These are phyloP conservation scores for Calameuta idolon DNA, from an alignment of 2,888 invertebrate species.

Conservation along the genomic window DNA sequence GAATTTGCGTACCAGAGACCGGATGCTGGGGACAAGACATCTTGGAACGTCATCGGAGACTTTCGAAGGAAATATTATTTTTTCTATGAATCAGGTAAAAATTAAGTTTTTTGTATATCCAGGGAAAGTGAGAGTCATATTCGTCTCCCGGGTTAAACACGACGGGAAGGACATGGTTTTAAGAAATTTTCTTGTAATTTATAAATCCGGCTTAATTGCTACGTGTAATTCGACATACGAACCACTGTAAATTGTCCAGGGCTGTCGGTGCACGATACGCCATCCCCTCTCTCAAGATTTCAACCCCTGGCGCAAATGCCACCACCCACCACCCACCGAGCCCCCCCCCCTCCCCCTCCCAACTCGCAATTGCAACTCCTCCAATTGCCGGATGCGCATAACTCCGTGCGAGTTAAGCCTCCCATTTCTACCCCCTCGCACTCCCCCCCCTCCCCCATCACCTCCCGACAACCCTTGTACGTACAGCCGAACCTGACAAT, in stretches of 20 bases:
- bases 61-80: too few relatives aligned
- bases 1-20: too few relatives aligned
- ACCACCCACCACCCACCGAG: neutral
- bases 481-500: neutral
- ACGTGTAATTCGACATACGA: neutral
- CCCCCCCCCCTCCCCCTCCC: too few relatives aligned
- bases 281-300: neutral
- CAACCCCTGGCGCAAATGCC: neutral
- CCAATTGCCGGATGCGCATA: neutral
- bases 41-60: too few relatives aligned
- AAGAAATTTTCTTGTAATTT: neutral
- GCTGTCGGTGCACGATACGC: neutral
- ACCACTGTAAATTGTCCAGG: neutral
- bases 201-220: neutral
- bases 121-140: neutral
- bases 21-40: too few relatives aligned
- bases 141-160: neutral
- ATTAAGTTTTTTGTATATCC: neutral
- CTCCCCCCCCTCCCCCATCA: neutral
- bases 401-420: neutral
- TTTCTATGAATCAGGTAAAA: too few relatives aligned
- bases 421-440: neutral
- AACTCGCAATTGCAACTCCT: neutral
- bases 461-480: neutral
- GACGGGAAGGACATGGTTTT: neutral